A percentile compares a stretch with the other conserved stretches of the same genome.
Evolutionary conservation across 2,797 vertebrate species (phyloP).

Genomic region (Melanotaenia boesemani): DNA sequence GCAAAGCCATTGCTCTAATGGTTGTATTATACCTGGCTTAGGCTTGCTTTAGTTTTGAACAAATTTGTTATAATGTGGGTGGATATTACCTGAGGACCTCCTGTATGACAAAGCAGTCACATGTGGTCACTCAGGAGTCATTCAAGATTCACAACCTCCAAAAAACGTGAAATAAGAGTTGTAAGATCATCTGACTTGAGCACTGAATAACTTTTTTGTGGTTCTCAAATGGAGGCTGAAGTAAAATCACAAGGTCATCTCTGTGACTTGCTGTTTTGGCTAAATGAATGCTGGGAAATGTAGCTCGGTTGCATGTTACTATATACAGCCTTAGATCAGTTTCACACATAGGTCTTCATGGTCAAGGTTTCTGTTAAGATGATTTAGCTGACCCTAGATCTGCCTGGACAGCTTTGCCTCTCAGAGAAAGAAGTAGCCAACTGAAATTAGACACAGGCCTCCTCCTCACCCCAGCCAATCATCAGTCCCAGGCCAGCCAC

Average conservation of each 20-base stretch:
- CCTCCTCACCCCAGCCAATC: conserved; percentile 8
- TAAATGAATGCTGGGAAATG: conserved; percentile 36
- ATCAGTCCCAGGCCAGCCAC: conserved; percentile 29
- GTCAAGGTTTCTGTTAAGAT: conserved; percentile 34
- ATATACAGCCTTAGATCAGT: conserved; percentile 31
- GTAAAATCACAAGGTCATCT: conserved; percentile 30
- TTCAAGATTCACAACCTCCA: conserved; percentile 6
- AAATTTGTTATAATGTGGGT: too few species aligned
- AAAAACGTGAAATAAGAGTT: conserved; percentile 26
- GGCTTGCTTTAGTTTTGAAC: neutral
- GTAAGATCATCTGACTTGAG: neutral
- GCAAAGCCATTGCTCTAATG: neutral
- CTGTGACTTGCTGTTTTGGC: conserved; percentile 41
- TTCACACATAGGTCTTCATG: conserved; percentile 26
- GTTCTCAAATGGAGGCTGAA: conserved; percentile 1
- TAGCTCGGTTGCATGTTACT: conserved; percentile 19
- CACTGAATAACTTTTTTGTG: conserved; percentile 22
- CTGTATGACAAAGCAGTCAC: conserved; percentile 15
- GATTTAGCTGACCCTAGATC: conserved; percentile 59
- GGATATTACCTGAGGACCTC: conserved; percentile 6
- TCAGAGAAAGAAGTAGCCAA: conserved; percentile 55
- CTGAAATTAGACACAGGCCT: conserved; percentile 70
- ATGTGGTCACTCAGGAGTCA: neutral
- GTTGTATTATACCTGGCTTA: neutral
- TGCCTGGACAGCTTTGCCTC: conserved; percentile 51